Evolutionary conservation across 2,113 vertebrate genomes (phyloP).

Genomic region (Festucalex cinctus): DNA sequence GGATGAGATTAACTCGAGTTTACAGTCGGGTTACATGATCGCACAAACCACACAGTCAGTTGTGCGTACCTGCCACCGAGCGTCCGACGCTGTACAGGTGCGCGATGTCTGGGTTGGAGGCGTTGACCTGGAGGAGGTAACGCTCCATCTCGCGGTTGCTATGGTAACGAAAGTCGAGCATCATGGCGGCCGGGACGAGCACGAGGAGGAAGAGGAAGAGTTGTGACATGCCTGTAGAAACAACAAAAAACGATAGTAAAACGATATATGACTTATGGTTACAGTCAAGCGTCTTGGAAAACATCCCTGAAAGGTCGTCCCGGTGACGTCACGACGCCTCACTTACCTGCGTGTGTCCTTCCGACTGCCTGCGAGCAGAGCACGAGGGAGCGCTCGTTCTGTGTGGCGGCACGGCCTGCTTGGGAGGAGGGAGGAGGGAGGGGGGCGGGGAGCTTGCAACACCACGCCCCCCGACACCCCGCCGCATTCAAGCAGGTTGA

Average conservation of each 20-base stretch:
- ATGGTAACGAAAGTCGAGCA: conserved; percentile 59
- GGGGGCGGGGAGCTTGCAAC: background rate
- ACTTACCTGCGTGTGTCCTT: background rate
- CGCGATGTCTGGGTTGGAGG: conserved; percentile 43
- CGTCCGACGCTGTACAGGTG: conserved; percentile 66
- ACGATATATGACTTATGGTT: too few relatives aligned
- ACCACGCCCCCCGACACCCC: background rate
- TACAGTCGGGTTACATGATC: conserved; percentile 8
- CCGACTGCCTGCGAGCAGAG: background rate
- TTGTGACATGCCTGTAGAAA: conserved; percentile 39
- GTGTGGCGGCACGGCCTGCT: background rate
- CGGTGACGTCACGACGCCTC: background rate
- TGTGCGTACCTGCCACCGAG: conserved; percentile 50
- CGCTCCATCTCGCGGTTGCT: conserved; percentile 46
- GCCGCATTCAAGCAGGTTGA: too few relatives aligned
- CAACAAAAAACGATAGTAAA: background rate
- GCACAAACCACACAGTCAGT: conserved; percentile 7
- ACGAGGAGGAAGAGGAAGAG: conserved; percentile 32
- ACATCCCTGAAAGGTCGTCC: too few relatives aligned
- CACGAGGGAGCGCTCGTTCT: background rate
- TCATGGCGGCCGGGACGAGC: background rate
- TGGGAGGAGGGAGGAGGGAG: too few relatives aligned
- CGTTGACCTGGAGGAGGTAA: conserved; percentile 37
- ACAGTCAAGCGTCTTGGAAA: too few relatives aligned
- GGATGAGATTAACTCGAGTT: conserved; percentile 34